These are phyloP conservation scores for Pristiophorus japonicus DNA, from an alignment of 2,113 vertebrate species.

Conservation along the genomic window DNA sequence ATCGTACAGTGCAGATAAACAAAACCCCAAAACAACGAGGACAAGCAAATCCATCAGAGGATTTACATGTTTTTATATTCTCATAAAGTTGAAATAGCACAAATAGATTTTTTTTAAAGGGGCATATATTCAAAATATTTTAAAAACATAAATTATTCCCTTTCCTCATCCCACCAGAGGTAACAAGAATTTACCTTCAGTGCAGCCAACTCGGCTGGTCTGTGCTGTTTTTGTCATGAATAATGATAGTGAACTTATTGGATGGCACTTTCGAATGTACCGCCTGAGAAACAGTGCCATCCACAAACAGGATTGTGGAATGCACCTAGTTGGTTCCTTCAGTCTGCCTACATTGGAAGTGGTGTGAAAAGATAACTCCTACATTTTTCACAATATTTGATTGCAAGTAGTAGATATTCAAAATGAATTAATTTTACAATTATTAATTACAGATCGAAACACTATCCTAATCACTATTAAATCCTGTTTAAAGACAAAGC, in stretches of 20 bases:
- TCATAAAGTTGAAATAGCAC: neutral
- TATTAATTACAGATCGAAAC: neutral
- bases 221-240: neutral
- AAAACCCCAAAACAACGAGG: neutral
- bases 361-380: neutral
- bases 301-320: neutral
- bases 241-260: neutral
- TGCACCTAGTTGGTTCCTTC: neutral
- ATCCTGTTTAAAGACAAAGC: neutral
- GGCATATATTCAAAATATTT: neutral
- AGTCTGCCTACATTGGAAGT: neutral
- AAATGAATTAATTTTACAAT: neutral
- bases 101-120: neutral
- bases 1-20: neutral
- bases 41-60: neutral
- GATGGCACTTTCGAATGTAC: neutral
- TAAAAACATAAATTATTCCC: neutral
- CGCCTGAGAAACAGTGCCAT: neutral
- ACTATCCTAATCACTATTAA: neutral
- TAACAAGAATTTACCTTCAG: neutral
- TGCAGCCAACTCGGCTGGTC: neutral
- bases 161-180: neutral
- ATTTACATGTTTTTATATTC: neutral
- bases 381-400: neutral
- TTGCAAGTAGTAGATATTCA: neutral